Percentiles rank a stretch among this genome's conserved stretches.
Conservation (phyloP, 2,797 vertebrate genomes). For the Urocyon cinereoargenteus region DNA sequence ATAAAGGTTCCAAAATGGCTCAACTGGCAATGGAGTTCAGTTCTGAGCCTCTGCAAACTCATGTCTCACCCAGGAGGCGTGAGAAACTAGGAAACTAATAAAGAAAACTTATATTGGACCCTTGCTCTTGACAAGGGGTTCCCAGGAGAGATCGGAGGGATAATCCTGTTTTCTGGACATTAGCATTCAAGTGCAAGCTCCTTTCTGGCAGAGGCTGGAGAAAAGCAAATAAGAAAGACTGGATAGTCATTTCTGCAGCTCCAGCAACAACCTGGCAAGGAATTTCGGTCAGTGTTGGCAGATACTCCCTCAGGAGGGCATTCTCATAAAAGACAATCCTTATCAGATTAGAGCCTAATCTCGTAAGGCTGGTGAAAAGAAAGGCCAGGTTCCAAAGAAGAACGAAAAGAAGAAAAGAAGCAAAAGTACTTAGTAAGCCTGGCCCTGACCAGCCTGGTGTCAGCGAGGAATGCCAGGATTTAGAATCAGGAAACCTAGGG, state of each 20-base stretch:
- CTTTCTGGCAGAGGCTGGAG: background rate
- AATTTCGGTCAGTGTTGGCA: background rate
- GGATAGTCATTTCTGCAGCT: background rate
- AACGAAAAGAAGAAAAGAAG: background rate
- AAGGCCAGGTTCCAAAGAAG: background rate
- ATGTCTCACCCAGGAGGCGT: background rate
- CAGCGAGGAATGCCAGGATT: background rate
- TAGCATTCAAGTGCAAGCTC: background rate
- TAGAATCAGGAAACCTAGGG: background rate
- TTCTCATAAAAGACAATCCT: slow-evolving; percentile 30
- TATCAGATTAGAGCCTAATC: background rate
- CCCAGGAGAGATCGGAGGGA: background rate
- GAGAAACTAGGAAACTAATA: background rate
- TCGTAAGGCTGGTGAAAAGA: slow-evolving; percentile 8
- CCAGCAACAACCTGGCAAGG: background rate
- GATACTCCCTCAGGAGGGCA: background rate
- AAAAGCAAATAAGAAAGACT: background rate
- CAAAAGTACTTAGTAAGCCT: background rate
- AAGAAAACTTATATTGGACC: background rate
- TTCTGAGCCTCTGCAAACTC: background rate
- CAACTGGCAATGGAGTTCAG: background rate
- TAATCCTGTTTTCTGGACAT: background rate
- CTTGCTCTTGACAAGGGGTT: background rate
- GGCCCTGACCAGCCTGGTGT: background rate
- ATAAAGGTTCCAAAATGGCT: background rate